Evolutionary conservation across 2,888 invertebrate species (phyloP), one percentile per base, ranked within the genome.

Genomic region (Drosophila eohydei): DNA sequence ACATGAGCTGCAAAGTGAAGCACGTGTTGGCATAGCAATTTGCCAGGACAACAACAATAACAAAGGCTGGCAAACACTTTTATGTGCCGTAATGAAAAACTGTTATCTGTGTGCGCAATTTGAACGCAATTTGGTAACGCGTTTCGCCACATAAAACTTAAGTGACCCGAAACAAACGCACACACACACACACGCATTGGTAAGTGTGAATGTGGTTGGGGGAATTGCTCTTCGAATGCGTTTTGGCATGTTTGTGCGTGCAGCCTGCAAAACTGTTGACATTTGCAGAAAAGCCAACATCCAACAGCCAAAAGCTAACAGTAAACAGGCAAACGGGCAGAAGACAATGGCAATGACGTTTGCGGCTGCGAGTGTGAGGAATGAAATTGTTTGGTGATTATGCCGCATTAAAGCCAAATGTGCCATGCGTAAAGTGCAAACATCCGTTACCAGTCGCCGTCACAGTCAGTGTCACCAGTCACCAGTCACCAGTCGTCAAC

Each of bases 141-240:
- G 90, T 89, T 89, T 74, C 86, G 87, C 87, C 90, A 90, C 86
- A 86, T 86, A 86, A 86, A 86, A 86, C 89, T 90, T 90, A 86
- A 86, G 86, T 90, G 86, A 90, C 89, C 90, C 84, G 80, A 89
- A 88, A 79, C 76, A 60, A 60, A 69, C 59, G 68, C 68, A 54
- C 38, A 56, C 40, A 61, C 40, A 6, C 55, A 61, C 40, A 60
- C 40, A 44, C 43, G 43, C 51, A 43, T 7, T n/a, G 36, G 8
- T 32, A 58, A 11, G 16, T 40, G 59, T 41, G 32, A 8, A 12
- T 41, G 48, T 21, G 48, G 55, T 43, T 32, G 61, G 55, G 46
- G 41, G 51, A 34, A 41, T 36, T 46, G 44, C 46, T 55, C 60
- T 48, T 30, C 44, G 38, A 52, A 60, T 63, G 52, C 64, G 46